Conservation (phyloP, 2,113 vertebrate species). For the Euleptes europaea region DNA sequence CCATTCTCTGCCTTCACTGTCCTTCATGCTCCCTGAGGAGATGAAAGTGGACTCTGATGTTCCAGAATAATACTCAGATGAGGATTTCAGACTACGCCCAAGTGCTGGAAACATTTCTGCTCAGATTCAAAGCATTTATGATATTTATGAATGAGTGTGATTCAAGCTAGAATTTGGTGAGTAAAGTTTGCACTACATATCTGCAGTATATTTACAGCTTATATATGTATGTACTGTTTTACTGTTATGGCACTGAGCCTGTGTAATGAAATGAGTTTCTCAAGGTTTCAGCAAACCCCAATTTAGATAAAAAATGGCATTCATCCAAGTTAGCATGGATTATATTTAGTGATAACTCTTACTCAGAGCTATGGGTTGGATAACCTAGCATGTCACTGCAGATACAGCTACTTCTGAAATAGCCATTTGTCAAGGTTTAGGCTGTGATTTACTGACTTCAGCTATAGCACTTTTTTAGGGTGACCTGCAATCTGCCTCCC, state of each 20-base stretch:
- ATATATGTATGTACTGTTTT: not conserved
- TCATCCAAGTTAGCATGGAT: not conserved
- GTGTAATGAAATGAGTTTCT: not conserved
- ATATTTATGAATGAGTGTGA: too few relatives aligned
- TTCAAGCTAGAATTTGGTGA: too few relatives aligned
- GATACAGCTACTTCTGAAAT: constrained; percentile 26
- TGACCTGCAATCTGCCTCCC: not conserved
- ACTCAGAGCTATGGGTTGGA: not conserved
- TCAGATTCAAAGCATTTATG: too few relatives aligned
- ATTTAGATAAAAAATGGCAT: not conserved
- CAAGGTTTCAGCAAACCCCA: constrained; percentile 22
- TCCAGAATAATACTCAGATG: too few relatives aligned
- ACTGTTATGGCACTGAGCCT: not conserved
- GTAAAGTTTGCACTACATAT: too few relatives aligned
- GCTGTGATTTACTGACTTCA: not conserved
- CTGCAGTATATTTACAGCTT: too few relatives aligned
- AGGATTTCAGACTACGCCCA: too few relatives aligned
- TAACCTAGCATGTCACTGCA: not conserved
- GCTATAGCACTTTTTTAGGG: not conserved
- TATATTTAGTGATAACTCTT: not conserved
- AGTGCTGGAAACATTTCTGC: too few relatives aligned
- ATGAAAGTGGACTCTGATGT: too few relatives aligned
- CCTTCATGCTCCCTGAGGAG: too few relatives aligned
- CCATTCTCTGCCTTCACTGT: too few relatives aligned
- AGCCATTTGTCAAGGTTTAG: constrained; percentile 8